Percentiles rank a stretch among this genome's conserved stretches.
Evolutionary conservation across 2,888 invertebrate genomes (phyloP).

Genomic region (Endomychus coccineus): DNA sequence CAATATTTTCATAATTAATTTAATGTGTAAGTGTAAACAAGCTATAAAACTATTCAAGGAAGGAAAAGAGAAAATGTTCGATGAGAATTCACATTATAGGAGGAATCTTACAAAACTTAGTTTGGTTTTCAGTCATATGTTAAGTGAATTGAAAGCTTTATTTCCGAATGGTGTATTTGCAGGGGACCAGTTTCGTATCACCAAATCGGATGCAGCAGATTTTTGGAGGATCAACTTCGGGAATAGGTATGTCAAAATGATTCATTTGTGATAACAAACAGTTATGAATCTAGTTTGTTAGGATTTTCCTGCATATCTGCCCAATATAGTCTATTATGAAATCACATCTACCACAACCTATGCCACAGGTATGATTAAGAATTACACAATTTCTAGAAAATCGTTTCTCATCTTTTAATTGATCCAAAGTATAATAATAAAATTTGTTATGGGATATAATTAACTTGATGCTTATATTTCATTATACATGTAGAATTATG

Average conservation of each 20-base stretch:
- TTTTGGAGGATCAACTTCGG: slow-evolving; percentile 97
- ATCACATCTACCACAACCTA: too few species aligned
- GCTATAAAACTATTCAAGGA: slow-evolving; percentile 98
- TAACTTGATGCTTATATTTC: too few species aligned
- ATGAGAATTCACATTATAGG: slow-evolving; percentile 90
- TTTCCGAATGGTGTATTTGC: slow-evolving; percentile 95
- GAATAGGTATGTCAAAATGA: slow-evolving; percentile 72
- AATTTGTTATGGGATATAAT: too few species aligned
- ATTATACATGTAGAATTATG: too few species aligned
- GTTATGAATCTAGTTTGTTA: too few species aligned
- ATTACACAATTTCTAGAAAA: too few species aligned
- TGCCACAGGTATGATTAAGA: too few species aligned
- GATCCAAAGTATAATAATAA: too few species aligned
- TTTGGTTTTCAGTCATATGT: slow-evolving; percentile 98
- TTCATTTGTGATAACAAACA: too few species aligned
- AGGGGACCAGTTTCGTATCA: slow-evolving; percentile 96
- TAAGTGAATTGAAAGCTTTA: slow-evolving; percentile 96
- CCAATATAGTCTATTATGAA: too few species aligned
- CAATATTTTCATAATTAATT: slow-evolving; percentile 94
- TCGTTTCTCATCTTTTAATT: too few species aligned
- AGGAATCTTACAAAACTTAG: slow-evolving; percentile 95
- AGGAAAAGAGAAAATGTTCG: slow-evolving; percentile 97
- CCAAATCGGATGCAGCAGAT: slow-evolving; percentile 97
- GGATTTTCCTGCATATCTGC: too few species aligned
- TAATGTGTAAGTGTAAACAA: slow-evolving; percentile 98